phyloP scores from a whole-genome alignment of 2,797 vertebrate genomes.

The Limosa lapponica region DNA sequence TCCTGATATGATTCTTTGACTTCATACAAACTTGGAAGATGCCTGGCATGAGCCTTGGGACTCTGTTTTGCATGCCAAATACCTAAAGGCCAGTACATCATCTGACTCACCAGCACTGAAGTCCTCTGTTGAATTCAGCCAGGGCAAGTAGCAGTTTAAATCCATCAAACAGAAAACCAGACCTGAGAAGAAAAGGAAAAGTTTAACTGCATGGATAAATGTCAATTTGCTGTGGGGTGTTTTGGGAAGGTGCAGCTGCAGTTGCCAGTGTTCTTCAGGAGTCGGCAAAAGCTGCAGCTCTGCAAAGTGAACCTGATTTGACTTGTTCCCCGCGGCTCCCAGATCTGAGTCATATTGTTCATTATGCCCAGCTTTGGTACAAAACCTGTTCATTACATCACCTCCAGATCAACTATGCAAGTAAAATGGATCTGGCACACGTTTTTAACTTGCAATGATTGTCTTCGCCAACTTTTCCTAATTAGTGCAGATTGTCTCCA shows the following conservation, averaged over 20 bases:
- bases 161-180: background rate
- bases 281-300: background rate
- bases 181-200: background rate
- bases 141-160: background rate
- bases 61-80: background rate
- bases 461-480: constrained; percentile 17
- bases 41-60: background rate
- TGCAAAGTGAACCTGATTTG: constrained; percentile 27
- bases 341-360: background rate
- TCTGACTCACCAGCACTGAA: background rate
- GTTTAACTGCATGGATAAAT: background rate
- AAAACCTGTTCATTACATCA: constrained; percentile 15
- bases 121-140: background rate
- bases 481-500: background rate
- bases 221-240: background rate
- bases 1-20: background rate
- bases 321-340: background rate
- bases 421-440: background rate
- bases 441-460: constrained; percentile 2
- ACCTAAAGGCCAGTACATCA: background rate
- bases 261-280: background rate
- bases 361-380: background rate
- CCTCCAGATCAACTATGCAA: background rate
- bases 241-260: background rate
- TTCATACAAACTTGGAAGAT: background rate